A percentile compares a stretch with the other conserved stretches of the same genome.
These are phyloP conservation scores for Gymnosoma rotundatum DNA, from an alignment of 2,888 invertebrate genomes.

Conservation along the genomic window DNA sequence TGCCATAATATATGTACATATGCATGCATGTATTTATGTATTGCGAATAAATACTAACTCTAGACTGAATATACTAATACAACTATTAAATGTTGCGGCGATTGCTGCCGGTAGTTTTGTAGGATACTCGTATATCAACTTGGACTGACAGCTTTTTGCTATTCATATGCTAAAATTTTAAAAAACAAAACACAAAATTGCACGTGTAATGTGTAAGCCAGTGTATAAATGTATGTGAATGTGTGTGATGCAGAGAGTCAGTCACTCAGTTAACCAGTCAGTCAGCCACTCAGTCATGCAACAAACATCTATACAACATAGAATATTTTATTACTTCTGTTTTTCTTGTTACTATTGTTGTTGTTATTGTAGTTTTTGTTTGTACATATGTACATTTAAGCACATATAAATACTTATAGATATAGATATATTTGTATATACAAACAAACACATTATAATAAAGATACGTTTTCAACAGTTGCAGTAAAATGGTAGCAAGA, in stretches of 20 bases:
- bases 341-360: background rate
- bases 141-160: constrained; percentile 25
- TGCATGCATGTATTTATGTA: background rate
- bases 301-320: constrained; percentile 28
- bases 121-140: constrained; percentile 23
- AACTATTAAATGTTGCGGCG: background rate
- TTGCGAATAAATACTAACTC: constrained; percentile 10
- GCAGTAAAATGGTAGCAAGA: constrained; percentile 72
- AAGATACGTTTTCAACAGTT: constrained; percentile 70
- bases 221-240: constrained; percentile 32
- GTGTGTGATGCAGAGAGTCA: constrained; percentile 20
- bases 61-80: constrained; percentile 16
- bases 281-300: constrained; percentile 33
- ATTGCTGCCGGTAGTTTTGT: constrained; percentile 12
- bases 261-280: constrained; percentile 29
- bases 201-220: constrained; percentile 23
- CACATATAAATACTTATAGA: background rate
- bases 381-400: constrained; percentile 19
- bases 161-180: background rate
- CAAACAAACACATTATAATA: constrained; percentile 37
- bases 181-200: constrained; percentile 12
- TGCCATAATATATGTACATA: constrained; percentile 32
- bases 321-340: constrained; percentile 49
- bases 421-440: background rate
- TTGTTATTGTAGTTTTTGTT: constrained; percentile 8